A percentile compares a stretch with the other conserved stretches of the same genome.
phyloP scores from a whole-genome alignment of 2,888 invertebrate species.

The Temnothorax rugatulus region DNA sequence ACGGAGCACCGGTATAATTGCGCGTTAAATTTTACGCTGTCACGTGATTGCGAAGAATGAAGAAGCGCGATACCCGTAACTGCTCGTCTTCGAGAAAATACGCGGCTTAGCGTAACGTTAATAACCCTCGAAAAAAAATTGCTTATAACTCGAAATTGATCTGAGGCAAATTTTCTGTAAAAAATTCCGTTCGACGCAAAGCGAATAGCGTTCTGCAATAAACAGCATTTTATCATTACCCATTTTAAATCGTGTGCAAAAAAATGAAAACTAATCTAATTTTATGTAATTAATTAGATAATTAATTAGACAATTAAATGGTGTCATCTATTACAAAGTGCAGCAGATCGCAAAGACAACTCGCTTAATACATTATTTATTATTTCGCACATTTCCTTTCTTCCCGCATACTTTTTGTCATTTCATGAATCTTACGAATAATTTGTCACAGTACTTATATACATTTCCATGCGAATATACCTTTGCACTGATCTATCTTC shows the following conservation, averaged over 20 bases:
- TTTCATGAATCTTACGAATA: not conserved
- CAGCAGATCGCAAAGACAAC: not conserved
- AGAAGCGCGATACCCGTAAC: not conserved
- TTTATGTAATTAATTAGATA: not conserved
- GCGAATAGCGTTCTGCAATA: not conserved
- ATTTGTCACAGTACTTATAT: not conserved
- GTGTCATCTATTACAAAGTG: not conserved
- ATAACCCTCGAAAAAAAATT: not conserved
- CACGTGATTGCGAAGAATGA: constrained; percentile 1
- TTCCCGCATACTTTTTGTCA: too few species aligned
- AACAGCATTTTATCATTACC: not conserved
- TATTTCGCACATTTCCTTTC: not conserved
- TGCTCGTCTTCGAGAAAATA: too few species aligned
- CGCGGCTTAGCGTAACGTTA: not conserved
- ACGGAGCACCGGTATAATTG: not conserved
- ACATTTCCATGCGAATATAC: too few species aligned
- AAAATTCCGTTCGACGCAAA: not conserved
- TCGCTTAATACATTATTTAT: not conserved
- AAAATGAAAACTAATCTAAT: not conserved
- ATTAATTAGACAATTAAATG: not conserved
- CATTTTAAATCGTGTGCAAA: not conserved
- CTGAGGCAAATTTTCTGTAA: not conserved
- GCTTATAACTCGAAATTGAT: not conserved
- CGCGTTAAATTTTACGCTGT: constrained; percentile 31
- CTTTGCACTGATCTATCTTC: too few species aligned